Conservation (phyloP, 2,113 vertebrate species). For the Stomatorhinus ivindoensis region DNA sequence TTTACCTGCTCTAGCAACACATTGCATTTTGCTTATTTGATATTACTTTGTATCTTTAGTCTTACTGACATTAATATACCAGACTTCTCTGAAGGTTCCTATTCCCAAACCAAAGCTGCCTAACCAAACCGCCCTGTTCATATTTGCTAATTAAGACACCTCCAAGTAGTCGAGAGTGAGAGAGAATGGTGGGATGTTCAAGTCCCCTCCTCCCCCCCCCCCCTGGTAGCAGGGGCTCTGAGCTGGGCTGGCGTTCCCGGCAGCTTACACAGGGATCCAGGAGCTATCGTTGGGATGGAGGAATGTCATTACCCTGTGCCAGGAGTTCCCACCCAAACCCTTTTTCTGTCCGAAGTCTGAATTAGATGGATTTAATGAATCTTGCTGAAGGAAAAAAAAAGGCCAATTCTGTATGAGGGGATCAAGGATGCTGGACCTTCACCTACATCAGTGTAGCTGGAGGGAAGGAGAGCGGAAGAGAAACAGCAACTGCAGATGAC, state of each 20-base stretch:
- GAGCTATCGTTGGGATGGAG: conserved; percentile 62
- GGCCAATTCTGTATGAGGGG: conserved; percentile 49
- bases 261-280: conserved; percentile 50
- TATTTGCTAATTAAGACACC: neutral
- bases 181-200: neutral
- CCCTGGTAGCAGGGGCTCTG: neutral
- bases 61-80: neutral
- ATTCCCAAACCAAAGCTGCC: neutral
- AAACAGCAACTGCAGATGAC: conserved; percentile 44
- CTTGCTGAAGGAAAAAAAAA: conserved; percentile 53
- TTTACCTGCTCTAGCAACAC: neutral
- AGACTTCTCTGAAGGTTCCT: neutral
- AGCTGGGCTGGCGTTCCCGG: conserved; percentile 35
- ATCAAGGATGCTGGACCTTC: conserved; percentile 58
- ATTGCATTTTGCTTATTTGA: neutral
- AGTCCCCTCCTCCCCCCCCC: neutral
- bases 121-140: neutral
- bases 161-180: neutral
- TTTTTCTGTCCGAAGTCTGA: conserved; percentile 33
- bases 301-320: conserved; percentile 63
- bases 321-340: conserved; percentile 29
- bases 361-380: conserved; percentile 60
- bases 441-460: conserved; percentile 31
- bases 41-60: neutral
- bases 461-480: conserved; percentile 27